Conservation (phyloP, 2,888 invertebrate genomes). For the Agriopis aurantiaria region DNA sequence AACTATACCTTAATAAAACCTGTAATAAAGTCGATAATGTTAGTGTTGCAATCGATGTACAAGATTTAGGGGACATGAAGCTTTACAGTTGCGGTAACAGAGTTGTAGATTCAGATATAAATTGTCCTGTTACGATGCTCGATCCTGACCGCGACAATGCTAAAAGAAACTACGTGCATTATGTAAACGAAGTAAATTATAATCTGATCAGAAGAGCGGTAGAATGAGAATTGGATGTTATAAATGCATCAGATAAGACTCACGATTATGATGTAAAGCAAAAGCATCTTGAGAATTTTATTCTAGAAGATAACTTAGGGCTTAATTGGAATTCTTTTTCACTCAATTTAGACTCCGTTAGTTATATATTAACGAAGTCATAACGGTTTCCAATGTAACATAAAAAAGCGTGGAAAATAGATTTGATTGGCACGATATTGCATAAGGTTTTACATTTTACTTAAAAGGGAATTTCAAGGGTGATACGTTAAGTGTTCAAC, state of each 20-base stretch:
- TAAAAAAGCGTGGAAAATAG: slow-evolving; percentile 17
- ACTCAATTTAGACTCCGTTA: slow-evolving; percentile 66
- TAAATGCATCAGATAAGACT: slow-evolving; percentile 61
- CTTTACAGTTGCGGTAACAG: slow-evolving; percentile 75
- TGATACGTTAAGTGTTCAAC: slow-evolving; percentile 66
- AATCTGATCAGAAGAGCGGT: slow-evolving; percentile 58
- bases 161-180: slow-evolving; percentile 59
- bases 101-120: slow-evolving; percentile 74
- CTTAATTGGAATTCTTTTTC: slow-evolving; percentile 72
- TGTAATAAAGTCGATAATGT: slow-evolving; percentile 60
- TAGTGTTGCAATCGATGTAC: slow-evolving; percentile 41
- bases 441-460: slow-evolving; percentile 55
- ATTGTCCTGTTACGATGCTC: slow-evolving; percentile 65
- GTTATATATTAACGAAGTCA: slow-evolving; percentile 10
- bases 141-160: slow-evolving; percentile 59
- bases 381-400: not conserved
- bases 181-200: slow-evolving; percentile 65
- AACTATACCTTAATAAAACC: slow-evolving; percentile 58
- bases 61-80: slow-evolving; percentile 67
- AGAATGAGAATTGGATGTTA: slow-evolving; percentile 63
- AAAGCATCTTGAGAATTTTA: slow-evolving; percentile 62
- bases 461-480: slow-evolving; percentile 65
- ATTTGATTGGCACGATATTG: slow-evolving; percentile 35
- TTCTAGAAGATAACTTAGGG: slow-evolving; percentile 69
- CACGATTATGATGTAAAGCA: slow-evolving; percentile 62